Base-by-base conservation (phyloP, 1,140 invertebrate genomes). In the Trachymyrmex septentrionalis region DNA sequence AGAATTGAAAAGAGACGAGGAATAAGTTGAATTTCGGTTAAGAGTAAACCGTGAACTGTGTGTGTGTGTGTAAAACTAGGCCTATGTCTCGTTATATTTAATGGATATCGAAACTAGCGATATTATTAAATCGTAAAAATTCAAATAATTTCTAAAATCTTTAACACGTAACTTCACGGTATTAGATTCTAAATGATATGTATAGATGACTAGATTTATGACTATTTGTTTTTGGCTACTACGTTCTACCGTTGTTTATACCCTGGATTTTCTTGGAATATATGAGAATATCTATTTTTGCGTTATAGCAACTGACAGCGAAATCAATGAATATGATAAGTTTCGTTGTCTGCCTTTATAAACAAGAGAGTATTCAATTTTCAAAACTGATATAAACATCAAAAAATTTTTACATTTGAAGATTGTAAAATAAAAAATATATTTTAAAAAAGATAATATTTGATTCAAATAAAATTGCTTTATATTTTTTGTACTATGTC, bases 181-280 rank as follows among this genome's bases (percentile, higher is more conserved):
- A 27, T 57, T 55, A 55, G 34, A n/a, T 75, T 44, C 16, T 44
- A 24, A 38, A 16, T 2, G n/a, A 10, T 44, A 19, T 38, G 3
- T 57, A 16, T 38, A 30, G 2, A 59, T 44, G 19, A 14, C 2
- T 27, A 61, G 10, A 63, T 64, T 77, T 77, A 77, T 77, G 55
- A 48, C 75, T 77, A 63, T 77, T 77, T 77, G 38, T 27, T 77
- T 12, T 44, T 63, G 59, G 24, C 24, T 59, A 27, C 2, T 30
- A 16, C 34, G 16, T 64, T 64, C 1, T 48, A 77, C 57, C 10
- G n/a, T 77, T 77, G 75, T 77, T 77, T 77, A 48, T 48, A 30
- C 38, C 10, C 19, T 77, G 34, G 57, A 44, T 77, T 59, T 77
- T 44, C 57, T 63, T 30, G 59, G 24, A 64, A 77, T 77, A 77